Evolutionary conservation across 2,113 vertebrate species (phyloP), one percentile per base, ranked within the genome.

Genomic region (Xiphophorus couchianus): DNA sequence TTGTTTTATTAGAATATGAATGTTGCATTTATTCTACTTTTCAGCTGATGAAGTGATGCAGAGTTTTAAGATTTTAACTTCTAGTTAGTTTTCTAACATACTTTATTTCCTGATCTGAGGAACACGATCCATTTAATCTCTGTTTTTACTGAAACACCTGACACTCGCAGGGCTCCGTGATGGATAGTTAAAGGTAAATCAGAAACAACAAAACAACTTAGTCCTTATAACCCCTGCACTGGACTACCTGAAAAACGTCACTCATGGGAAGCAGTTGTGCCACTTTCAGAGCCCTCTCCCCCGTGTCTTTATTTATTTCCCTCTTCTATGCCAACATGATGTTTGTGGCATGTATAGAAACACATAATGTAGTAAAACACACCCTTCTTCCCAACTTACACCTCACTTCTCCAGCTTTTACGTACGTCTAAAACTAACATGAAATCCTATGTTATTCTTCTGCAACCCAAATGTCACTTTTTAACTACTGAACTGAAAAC

Each of bases 261-360:
- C n/a, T 79, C 61, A 30, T 37, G 33, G 80, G 66, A 77, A 67
- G 77, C 81, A 84, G 76, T 80, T 73, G 65, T 70, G 73, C 71
- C 79, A 67, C 85, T 69, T 42, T 74, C 48, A 79, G 5, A 30
- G 75, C 73, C 54, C 71, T 51, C 48, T 9, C 25, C 70, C 73
- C 54, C 12, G 15, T 66, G 87, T 91, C 91, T 86, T 92, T 93
- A 92, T 93, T 93, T 93, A 94, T 93, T 93, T 91, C 87, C 89
- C 82, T 81, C 81, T 74, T 87, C 72, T 80, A 86, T 86, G 82
- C 88, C 85, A 66, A 81, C 84, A 66, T 62, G 30, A 67, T 31
- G 71, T 74, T 62, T 62, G 74, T 65, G 85, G 86, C 84, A 87
- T 86, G 81, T 88, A 88, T 85, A 89, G 82, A 87, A 89, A 91